A percentile compares a stretch with the other conserved stretches of the same genome.
phyloP scores from a whole-genome alignment of 2,797 vertebrate genomes.

The Yasuhikotakia modesta region DNA sequence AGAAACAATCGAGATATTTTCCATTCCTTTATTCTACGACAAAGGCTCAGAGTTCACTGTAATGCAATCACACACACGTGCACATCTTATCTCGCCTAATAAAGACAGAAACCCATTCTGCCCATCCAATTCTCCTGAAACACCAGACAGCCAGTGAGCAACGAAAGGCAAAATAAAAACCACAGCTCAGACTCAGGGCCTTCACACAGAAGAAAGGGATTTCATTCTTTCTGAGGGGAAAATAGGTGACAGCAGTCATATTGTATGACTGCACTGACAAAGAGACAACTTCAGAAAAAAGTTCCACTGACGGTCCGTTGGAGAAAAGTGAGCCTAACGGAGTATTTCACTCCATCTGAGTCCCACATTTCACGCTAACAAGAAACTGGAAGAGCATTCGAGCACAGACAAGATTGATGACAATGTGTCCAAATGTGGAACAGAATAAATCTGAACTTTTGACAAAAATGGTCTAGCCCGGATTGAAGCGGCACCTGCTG shows the following conservation, averaged over 20 bases:
- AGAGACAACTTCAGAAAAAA: slow-evolving; percentile 29
- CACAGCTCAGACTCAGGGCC: slow-evolving; percentile 37
- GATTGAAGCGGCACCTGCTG: slow-evolving; percentile 6
- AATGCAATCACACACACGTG: slow-evolving; percentile 46
- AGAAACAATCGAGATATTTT: not conserved
- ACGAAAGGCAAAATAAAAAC: slow-evolving; percentile 37
- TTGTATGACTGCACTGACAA: slow-evolving; percentile 22
- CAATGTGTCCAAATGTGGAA: not conserved
- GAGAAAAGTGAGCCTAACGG: slow-evolving; percentile 10
- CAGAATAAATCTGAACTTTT: slow-evolving; percentile 27
- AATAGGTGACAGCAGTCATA: slow-evolving; percentile 27
- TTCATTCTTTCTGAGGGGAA: not conserved
- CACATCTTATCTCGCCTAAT: slow-evolving; percentile 48
- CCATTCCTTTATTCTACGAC: not conserved
- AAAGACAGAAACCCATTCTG: slow-evolving; percentile 49
- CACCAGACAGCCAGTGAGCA: slow-evolving; percentile 14
- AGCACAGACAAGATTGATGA: slow-evolving; percentile 25
- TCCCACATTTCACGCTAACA: slow-evolving; percentile 29
- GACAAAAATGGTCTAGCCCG: slow-evolving; percentile 27
- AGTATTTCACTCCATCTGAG: slow-evolving; percentile 23
- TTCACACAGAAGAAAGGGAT: slow-evolving; percentile 3
- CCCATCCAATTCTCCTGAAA: slow-evolving; percentile 45
- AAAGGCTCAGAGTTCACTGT: slow-evolving; percentile 9
- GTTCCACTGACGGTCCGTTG: not conserved
- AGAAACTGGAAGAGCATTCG: slow-evolving; percentile 12